A percentile compares a stretch with the other conserved stretches of the same genome.
Conservation (phyloP, 1,140 invertebrate genomes). For the Temnothorax curvispinosus region DNA sequence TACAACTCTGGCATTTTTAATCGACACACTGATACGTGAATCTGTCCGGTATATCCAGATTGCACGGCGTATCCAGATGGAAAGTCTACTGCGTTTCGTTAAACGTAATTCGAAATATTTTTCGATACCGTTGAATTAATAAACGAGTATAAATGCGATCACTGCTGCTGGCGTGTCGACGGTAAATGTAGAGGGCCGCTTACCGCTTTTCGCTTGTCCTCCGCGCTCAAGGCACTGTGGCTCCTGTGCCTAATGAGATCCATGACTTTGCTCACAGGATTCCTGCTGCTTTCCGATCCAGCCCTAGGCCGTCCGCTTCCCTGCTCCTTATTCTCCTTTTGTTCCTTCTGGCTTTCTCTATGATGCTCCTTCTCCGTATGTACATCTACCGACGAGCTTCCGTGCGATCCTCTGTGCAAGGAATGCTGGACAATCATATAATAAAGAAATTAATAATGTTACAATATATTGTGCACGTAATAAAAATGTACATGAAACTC, state of each 20-base stretch:
- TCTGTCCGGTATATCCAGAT: not conserved
- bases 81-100: not conserved
- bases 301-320: conserved; percentile 83
- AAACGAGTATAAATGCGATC: not conserved
- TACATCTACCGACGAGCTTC: conserved; percentile 80
- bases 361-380: conserved; percentile 79
- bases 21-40: not conserved
- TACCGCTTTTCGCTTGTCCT: conserved; percentile 92
- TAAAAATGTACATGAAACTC: not conserved
- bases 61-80: not conserved
- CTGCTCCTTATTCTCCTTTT: conserved; percentile 78
- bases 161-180: not conserved
- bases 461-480: not conserved
- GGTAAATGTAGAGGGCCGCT: conserved; percentile 81
- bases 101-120: not conserved
- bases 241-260: conserved; percentile 94
- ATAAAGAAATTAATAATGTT: conserved; percentile 6
- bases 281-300: conserved; percentile 86
- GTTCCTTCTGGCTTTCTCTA: conserved; percentile 73
- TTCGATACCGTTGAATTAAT: not conserved
- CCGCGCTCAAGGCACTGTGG: conserved; percentile 89
- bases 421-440: conserved; percentile 76
- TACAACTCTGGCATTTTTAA: not conserved
- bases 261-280: conserved; percentile 95
- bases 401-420: conserved; percentile 80